Conservation (phyloP, 64 coral and sea anemone species). For the Hydrozoanthus tunicans region DNA sequence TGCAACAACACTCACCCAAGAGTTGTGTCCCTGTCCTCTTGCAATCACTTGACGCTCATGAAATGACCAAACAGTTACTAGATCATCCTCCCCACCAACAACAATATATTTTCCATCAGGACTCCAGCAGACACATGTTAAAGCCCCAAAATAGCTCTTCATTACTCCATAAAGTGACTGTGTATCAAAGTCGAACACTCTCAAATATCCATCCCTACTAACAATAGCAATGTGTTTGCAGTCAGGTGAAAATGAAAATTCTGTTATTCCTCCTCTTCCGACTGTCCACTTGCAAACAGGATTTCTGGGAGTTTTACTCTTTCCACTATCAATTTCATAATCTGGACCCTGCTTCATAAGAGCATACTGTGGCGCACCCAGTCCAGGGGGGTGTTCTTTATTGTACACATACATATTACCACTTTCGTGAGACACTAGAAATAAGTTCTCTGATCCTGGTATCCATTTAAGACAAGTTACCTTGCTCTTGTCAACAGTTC, state of each 20-base stretch:
- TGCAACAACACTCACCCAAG: constrained; percentile 93
- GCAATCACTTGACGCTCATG: constrained; percentile 86
- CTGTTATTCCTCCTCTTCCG: constrained; percentile 85
- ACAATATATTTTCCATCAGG: constrained; percentile 99
- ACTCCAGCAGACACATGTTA: constrained; percentile 97
- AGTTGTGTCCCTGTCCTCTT: constrained; percentile 86
- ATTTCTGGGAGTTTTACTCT: constrained; percentile 92
- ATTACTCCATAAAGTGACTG: constrained; percentile 96
- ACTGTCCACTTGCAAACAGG: constrained; percentile 99
- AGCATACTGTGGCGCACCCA: constrained; percentile 75
- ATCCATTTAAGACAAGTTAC: constrained; percentile 99
- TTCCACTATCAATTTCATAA: constrained; percentile 84
- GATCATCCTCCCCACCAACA: constrained; percentile 92
- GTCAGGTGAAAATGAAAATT: constrained; percentile 98
- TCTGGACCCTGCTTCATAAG: constrained; percentile 98
- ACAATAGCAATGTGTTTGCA: constrained; percentile 96
- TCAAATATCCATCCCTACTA: constrained; percentile 91
- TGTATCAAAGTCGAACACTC: constrained; percentile 98
- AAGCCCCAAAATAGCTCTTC: constrained; percentile 97
- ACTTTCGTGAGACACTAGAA: constrained; percentile 95
- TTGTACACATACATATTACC: constrained; percentile 99
- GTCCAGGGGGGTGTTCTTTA: constrained; percentile 84
- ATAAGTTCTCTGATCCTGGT: constrained; percentile 98
- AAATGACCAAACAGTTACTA: constrained; percentile 97
- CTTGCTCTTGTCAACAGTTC: constrained; percentile 91